These are phyloP conservation scores for Anisognathus igniventris DNA, from an alignment of 2,797 vertebrate genomes.

Conservation along the genomic window DNA sequence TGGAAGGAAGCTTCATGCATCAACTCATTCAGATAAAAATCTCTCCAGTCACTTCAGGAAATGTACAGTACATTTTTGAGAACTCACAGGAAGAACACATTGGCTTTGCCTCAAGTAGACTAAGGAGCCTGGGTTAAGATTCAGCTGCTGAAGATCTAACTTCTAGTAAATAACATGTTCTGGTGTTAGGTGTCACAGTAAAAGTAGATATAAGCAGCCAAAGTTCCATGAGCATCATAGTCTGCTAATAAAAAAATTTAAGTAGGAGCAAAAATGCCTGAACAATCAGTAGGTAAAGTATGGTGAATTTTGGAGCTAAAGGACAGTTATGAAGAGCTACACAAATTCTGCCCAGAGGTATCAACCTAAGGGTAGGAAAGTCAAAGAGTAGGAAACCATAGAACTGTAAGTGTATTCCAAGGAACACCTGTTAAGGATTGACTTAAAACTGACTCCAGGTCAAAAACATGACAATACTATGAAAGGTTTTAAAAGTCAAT, in stretches of 20 bases:
- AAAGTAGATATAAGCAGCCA: background rate
- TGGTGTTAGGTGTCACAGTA: background rate
- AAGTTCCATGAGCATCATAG: background rate
- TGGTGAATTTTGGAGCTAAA: background rate
- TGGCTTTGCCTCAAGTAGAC: background rate
- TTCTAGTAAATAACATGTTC: background rate
- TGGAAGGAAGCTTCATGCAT: background rate
- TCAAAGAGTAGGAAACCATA: background rate
- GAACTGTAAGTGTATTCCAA: background rate
- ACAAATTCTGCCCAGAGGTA: background rate
- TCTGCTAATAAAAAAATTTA: background rate
- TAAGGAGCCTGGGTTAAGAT: background rate
- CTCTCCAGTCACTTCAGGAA: background rate
- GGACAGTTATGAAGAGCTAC: background rate
- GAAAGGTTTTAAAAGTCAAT: background rate
- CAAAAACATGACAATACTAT: background rate
- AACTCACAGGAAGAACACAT: background rate
- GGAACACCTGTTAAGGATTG: background rate
- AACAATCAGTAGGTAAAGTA: background rate
- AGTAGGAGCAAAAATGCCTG: background rate
- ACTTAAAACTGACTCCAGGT: background rate
- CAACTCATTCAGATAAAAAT: background rate
- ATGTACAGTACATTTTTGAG: background rate
- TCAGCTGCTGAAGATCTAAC: background rate
- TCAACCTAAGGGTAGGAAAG: background rate